A percentile compares a stretch with the other conserved stretches of the same genome.
Evolutionary conservation across 2,888 invertebrate genomes (phyloP).

Genomic region (Bruchidius siliquastri): DNA sequence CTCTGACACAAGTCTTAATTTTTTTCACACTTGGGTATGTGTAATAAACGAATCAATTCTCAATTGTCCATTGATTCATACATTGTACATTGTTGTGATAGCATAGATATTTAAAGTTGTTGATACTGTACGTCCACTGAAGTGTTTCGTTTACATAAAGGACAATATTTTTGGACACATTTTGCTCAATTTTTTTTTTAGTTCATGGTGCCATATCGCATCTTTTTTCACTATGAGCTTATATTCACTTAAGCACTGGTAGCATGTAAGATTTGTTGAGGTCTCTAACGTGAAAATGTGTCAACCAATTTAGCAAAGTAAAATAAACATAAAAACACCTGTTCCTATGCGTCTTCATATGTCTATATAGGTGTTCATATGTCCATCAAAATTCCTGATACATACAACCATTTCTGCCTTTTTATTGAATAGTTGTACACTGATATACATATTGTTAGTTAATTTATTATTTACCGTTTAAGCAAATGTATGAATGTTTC

Average conservation of each 20-base stretch:
- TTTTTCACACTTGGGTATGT: not conserved
- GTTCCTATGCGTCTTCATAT: too few species aligned
- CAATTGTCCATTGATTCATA: not conserved
- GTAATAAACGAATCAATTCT: too few species aligned
- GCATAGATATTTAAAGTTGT: conserved; percentile 3
- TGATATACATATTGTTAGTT: too few species aligned
- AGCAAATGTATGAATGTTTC: too few species aligned
- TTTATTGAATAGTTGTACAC: too few species aligned
- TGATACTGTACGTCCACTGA: not conserved
- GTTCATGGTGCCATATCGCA: conserved; percentile 9
- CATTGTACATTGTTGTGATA: not conserved
- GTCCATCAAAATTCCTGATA: too few species aligned
- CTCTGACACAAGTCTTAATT: not conserved
- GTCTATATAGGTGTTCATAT: too few species aligned
- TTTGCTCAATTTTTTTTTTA: conserved; percentile 11
- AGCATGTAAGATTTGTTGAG: not conserved
- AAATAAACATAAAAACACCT: not conserved
- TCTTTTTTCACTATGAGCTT: not conserved
- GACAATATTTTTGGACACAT: conserved; percentile 8
- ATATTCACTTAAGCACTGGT: not conserved
- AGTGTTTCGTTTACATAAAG: conserved; percentile 2
- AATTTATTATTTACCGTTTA: too few species aligned
- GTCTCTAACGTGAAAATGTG: not conserved
- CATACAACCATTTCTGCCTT: too few species aligned
- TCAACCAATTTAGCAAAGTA: not conserved